Evolutionary conservation across 2,888 invertebrate species (phyloP).

Genomic region (Melangyna quadrimaculata): DNA sequence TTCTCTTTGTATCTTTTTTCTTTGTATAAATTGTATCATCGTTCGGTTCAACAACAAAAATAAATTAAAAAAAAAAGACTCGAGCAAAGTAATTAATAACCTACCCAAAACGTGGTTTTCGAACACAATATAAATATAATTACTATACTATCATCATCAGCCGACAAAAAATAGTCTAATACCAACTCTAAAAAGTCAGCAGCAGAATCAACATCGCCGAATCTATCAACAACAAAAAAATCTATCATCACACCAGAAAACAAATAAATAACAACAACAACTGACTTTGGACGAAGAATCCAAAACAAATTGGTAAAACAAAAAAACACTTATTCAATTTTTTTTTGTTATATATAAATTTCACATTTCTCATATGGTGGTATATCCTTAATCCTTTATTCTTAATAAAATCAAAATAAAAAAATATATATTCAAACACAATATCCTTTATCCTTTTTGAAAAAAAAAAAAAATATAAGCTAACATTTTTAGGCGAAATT

Average conservation of each 20-base stretch:
- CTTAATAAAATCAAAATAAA: neutral
- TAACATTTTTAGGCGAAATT: neutral
- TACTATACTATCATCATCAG: constrained; percentile 34
- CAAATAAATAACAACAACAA: constrained; percentile 33
- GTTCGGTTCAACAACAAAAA: constrained; percentile 27
- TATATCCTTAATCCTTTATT: constrained; percentile 39
- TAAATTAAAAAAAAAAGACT: constrained; percentile 22
- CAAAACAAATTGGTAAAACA: constrained; percentile 69
- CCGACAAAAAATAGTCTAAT: constrained; percentile 31
- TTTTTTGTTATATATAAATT: constrained; percentile 5
- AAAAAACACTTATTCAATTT: constrained; percentile 32
- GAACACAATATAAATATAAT: constrained; percentile 25
- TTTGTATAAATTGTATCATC: constrained; percentile 18
- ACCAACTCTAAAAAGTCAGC: constrained; percentile 16
- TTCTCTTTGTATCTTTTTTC: constrained; percentile 18
- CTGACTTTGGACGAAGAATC: constrained; percentile 55
- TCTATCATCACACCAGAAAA: constrained; percentile 36
- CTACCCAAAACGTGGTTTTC: constrained; percentile 63
- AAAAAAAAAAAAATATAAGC: neutral
- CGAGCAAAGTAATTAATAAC: constrained; percentile 55
- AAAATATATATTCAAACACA: neutral
- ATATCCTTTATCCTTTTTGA: constrained; percentile 1
- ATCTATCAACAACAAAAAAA: constrained; percentile 6
- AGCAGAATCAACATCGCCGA: constrained; percentile 17
- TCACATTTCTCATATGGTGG: constrained; percentile 62